A percentile compares a stretch with the other conserved stretches of the same genome.
Conservation (phyloP, 1,140 invertebrate genomes). For the Drosophila ohnishii region DNA sequence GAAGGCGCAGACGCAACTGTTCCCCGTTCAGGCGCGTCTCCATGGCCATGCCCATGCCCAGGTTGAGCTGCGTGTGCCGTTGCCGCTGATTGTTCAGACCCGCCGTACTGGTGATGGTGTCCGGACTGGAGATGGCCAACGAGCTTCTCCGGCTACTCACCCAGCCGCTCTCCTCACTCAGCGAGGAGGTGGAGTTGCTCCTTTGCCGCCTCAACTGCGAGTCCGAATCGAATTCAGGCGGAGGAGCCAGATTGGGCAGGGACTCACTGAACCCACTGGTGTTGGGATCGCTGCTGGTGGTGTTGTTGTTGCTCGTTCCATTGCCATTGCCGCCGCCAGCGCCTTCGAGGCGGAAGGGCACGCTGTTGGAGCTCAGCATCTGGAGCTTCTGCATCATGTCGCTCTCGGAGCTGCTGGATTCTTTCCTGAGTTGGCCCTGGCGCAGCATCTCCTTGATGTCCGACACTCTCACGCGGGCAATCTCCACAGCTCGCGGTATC, state of each 20-base stretch:
- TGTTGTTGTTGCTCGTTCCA: slow-evolving; percentile 82
- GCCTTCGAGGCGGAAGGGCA: slow-evolving; percentile 61
- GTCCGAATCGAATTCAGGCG: slow-evolving; percentile 83
- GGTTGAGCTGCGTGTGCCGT: slow-evolving; percentile 68
- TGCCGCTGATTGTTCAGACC: slow-evolving; percentile 78
- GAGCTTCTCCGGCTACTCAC: slow-evolving; percentile 88
- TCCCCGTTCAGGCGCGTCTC: slow-evolving; percentile 85
- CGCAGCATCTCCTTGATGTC: slow-evolving; percentile 82
- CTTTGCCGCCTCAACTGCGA: slow-evolving; percentile 61
- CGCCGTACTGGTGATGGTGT: slow-evolving; percentile 81
- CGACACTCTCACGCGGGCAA: slow-evolving; percentile 73
- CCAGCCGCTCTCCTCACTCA: slow-evolving; percentile 91
- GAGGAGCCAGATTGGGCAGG: slow-evolving; percentile 86
- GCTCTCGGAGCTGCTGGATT: slow-evolving; percentile 77
- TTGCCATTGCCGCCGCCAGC: slow-evolving; percentile 29
- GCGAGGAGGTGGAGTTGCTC: slow-evolving; percentile 87
- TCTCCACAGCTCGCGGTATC: slow-evolving; percentile 76
- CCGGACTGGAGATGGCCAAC: slow-evolving; percentile 84
- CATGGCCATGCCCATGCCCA: slow-evolving; percentile 74
- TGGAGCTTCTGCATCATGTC: slow-evolving; percentile 75
- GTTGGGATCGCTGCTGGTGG: slow-evolving; percentile 75
- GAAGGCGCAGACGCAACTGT: slow-evolving; percentile 85
- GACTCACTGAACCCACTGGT: slow-evolving; percentile 84
- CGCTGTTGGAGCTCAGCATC: slow-evolving; percentile 69
- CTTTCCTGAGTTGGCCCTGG: slow-evolving; percentile 65